Base-by-base conservation (phyloP, 2,797 vertebrate species). In the Neostethus bicornis region DNA sequence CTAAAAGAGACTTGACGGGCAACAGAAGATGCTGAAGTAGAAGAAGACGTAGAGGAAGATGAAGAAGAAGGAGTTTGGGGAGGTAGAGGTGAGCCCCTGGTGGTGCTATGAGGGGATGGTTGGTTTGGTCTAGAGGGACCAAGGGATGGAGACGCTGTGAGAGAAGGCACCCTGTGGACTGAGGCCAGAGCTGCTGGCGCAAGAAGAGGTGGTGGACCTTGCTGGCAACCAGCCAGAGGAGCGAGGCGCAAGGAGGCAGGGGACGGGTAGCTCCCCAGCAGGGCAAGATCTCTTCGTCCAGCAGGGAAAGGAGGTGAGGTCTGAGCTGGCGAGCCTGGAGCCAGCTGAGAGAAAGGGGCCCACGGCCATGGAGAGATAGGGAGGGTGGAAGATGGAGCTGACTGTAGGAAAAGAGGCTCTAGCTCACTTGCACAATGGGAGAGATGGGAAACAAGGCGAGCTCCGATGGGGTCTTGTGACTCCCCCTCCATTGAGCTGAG, bases 391-490 rank as follows among this genome's bases (percentile, higher is more conserved):
- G 91, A 74, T 1, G 93, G 81, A 0, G 92, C 28, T 0, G 92
- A 75, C 76, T 92, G 92, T 1, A 91, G 62, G 2, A 94, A 88
- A 0, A 90, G 90, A 43, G 95, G 94, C 76, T 97, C 95, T 70
- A 96, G 92, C 85, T 98, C 94, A 0, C 94, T 95, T 11, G 94
- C 93, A 0, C 94, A 96, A 59, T 94, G 95, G 65, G 94, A 96
- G 37, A 98, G 93, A 80, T 98, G 96, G 47, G 96, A 96, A 35
- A 98, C 94, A 12, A 98, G 93, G n/a, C 95, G 94, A 44, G 93
- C 93, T 31, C 93, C 93, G 41, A 96, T 90, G 0, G 95, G 94
- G 70, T 96, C 94, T 0, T 92, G 66, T 5, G 92, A 91, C 9
- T 94, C 93, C 67, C 94, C 94, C 62, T 96, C 94, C 6, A 95